Conservation (phyloP, 2,113 vertebrate genomes). For the Dendrocopos noguchii region DNA sequence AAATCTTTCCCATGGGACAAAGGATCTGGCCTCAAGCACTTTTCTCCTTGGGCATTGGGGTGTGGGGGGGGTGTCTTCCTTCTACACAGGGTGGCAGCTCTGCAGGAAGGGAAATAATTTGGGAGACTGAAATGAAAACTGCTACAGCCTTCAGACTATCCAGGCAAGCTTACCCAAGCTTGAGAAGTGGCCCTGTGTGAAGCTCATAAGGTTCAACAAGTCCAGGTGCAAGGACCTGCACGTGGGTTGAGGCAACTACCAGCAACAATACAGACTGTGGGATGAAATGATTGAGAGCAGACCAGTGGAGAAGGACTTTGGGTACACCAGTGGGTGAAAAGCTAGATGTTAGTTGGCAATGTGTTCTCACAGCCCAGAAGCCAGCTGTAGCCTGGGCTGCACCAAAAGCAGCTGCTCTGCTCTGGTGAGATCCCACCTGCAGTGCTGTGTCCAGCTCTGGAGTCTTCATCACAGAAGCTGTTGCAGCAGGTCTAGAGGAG, state of each 20-base stretch:
- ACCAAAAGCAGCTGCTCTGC: background rate
- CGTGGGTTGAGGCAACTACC: background rate
- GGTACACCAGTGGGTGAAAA: background rate
- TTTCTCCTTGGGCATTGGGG: accelerated
- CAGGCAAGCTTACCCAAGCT: background rate
- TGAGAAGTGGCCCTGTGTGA: background rate
- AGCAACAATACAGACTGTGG: background rate
- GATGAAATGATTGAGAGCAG: background rate
- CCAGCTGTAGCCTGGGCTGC: background rate
- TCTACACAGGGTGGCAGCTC: accelerated
- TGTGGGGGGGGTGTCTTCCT: accelerated
- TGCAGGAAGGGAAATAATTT: background rate
- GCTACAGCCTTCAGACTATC: background rate
- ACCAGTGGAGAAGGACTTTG: background rate
- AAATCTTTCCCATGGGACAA: background rate
- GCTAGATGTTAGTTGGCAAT: background rate
- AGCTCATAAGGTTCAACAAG: background rate
- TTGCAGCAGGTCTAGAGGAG: background rate
- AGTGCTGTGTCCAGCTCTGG: background rate
- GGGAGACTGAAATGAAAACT: background rate
- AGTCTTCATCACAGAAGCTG: background rate
- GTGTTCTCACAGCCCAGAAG: background rate
- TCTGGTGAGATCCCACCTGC: background rate
- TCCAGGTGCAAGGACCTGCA: background rate
- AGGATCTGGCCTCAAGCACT: background rate